Base-by-base conservation (phyloP, 2,797 vertebrate species). In the Nannoperca obscura region DNA sequence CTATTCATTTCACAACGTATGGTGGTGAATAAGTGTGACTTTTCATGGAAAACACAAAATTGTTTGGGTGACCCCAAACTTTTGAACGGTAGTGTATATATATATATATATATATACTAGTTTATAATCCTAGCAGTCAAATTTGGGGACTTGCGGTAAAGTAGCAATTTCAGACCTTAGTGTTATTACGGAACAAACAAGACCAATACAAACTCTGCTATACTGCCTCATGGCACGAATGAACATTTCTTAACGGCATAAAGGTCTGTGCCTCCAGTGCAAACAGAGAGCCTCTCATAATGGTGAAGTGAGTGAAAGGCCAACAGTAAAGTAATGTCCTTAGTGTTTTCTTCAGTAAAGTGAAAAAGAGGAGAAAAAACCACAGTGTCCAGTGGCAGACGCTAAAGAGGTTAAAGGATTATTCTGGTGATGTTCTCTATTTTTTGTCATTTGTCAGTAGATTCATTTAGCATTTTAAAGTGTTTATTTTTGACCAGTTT, bases 121-220 rank as follows among this genome's bases (percentile, higher is more conserved):
- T 77, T 38, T 62, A n/a, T 4, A 54, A 47, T 27, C 22, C 14
- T 4, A 61, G 42, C 4, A 12, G 30, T 46, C 15, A 47, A 9
- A 59, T 61, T 22, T 38, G 14, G 22, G 12, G 1, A 46, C 44
- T 34, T 50, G 3, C n/a, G 47, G 6, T 40, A 27, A 17, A 12
- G 20, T 5, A 55, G 42, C 22, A 58, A 42, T 72, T 47, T 68
- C 7, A 66, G 44, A 40, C 24, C 20, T 32, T 5, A 15, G 49
- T 34, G 53, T 57, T 38, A 75, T 78, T 73, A 40, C 42, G 49
- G 19, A 52, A 49, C 24, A 68, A 50, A 63, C 7, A 58, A 20
- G 58, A 60, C 24, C 24, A 64, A 20, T 58, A 36, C 61, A 57
- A 70, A 8, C 7, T 42, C 7, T 30, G 30, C 11, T 14, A 24